Conservation (phyloP, 2,113 vertebrate genomes). For the Engraulis encrasicolus region DNA sequence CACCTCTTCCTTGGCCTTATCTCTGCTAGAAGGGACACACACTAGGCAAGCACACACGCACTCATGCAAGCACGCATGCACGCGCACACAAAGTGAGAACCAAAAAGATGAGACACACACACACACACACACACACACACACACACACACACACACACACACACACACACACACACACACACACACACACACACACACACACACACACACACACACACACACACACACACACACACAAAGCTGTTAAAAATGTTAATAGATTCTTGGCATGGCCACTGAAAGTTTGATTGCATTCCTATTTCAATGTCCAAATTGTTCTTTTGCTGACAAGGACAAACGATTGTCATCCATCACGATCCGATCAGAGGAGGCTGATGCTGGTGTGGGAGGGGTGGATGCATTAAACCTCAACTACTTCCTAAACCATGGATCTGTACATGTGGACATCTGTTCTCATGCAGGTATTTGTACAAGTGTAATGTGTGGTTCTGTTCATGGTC, state of each 20-base stretch:
- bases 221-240: neutral
- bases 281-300: conserved; percentile 89
- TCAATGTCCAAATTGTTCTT: conserved; percentile 84
- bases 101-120: neutral
- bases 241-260: conserved; percentile 82
- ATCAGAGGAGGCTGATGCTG: conserved; percentile 62
- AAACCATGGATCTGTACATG: neutral
- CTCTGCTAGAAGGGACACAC: conserved; percentile 60
- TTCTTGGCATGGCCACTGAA: conserved; percentile 83
- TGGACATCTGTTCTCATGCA: neutral
- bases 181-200: conserved; percentile 76
- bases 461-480: neutral
- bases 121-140: neutral
- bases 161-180: conserved; percentile 38
- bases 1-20: conserved; percentile 78
- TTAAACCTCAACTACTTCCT: neutral
- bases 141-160: too few species aligned
- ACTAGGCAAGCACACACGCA: conserved; percentile 48
- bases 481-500: neutral
- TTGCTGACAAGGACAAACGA: conserved; percentile 91
- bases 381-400: neutral
- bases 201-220: conserved; percentile 60
- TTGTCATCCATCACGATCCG: conserved; percentile 90
- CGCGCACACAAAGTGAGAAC: conserved; percentile 60
- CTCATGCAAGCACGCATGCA: conserved; percentile 78